Evolutionary conservation across 2,113 vertebrate species (phyloP), one percentile per base, ranked within the genome.

Genomic region (Daboia siamensis): DNA sequence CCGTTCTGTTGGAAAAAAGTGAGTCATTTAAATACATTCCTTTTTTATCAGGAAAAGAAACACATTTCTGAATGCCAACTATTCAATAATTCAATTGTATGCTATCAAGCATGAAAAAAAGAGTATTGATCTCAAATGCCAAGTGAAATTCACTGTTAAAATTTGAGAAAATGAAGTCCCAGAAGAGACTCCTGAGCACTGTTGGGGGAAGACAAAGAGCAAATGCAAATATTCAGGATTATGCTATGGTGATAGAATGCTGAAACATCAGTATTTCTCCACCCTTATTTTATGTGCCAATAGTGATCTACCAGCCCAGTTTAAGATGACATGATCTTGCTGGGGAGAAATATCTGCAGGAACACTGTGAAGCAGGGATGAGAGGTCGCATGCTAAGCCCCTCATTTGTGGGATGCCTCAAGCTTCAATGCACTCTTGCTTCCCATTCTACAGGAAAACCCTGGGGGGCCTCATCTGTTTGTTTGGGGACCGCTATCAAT

Each of bases 41-140:
- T 74, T 74, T 74, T 74, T 74, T 46, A 91, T 92, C 11, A 93
- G 86, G 90, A 89, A 20, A 57, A 44, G 20, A 87, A 13, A 89
- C 39, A 90, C 86, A 2, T 57, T 24, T 87, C 89, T 84, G 80
- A 92, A 85, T 21, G 0, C n/a, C 20, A 93, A 44, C 5, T 88
- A 52, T 61, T 86, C 17, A 23, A 5, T 26, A n/a, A 15, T 55
- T 93, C 5, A 90, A 8, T 0, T 46, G 4, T 12, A 94, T 17
- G n/a, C 1, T 11, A 85, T 4, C 57, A 55, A 51, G 7, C 8
- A 51, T 29, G 24, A 92, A 54, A 91, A 10, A 91, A 10, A 59
- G 11, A 55, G 57, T 56, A 15, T 52, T 59, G 1, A 17, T 10
- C 86, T 94, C 46, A 15, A 1, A 93, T 91, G 48, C 4, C 23